Evolutionary conservation across 2,113 vertebrate species (phyloP).

Genomic region (Malurus elegans): DNA sequence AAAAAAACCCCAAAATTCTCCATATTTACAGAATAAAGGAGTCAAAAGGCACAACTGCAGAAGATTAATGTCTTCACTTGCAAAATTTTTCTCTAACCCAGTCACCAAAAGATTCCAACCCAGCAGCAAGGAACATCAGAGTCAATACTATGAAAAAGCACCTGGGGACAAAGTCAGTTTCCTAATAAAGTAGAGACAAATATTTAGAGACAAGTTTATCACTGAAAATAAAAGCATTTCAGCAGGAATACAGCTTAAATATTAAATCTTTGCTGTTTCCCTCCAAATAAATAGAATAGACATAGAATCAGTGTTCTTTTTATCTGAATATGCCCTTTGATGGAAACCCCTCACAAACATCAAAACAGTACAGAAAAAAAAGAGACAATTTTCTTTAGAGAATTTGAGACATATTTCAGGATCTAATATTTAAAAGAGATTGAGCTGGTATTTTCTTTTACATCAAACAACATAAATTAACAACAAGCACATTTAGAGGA

Average conservation of each 20-base stretch:
- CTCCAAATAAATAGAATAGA: background rate
- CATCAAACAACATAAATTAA: constrained; percentile 20
- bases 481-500: background rate
- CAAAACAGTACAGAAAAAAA: background rate
- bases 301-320: background rate
- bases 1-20: background rate
- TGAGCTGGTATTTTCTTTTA: background rate
- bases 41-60: background rate
- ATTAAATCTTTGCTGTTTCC: background rate
- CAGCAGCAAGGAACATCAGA: background rate
- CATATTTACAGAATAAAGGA: background rate
- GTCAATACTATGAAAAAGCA: background rate
- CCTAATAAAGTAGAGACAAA: background rate
- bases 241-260: background rate
- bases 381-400: background rate
- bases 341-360: background rate
- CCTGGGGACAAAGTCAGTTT: background rate
- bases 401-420: background rate
- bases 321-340: background rate
- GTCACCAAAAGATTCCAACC: background rate
- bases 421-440: background rate
- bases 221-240: background rate
- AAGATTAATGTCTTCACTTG: background rate
- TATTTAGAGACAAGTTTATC: background rate
- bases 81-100: background rate